Conservation (phyloP, 2,797 vertebrate genomes). For the Nannoperca australis region DNA sequence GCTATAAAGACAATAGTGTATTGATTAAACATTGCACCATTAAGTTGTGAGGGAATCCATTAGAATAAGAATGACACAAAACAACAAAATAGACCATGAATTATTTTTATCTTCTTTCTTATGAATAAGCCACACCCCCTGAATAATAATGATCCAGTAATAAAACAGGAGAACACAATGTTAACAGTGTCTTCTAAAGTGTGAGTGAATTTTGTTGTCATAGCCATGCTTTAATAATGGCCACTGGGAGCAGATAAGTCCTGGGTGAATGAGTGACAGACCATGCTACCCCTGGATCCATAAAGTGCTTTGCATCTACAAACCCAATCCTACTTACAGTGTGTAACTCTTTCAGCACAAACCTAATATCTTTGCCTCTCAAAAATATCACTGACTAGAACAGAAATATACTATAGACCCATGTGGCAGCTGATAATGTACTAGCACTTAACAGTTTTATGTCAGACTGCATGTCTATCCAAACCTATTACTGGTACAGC, state of each 20-base stretch:
- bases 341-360: constrained; percentile 9
- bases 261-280: neutral
- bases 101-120: constrained; percentile 2
- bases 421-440: constrained; percentile 21
- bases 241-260: neutral
- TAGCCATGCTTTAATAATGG: neutral
- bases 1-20: neutral
- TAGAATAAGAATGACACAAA: neutral
- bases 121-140: neutral
- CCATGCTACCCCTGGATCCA: neutral
- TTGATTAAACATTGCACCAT: constrained; percentile 8
- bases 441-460: constrained; percentile 24
- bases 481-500: constrained; percentile 43
- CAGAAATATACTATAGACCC: constrained; percentile 18
- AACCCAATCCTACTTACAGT: neutral
- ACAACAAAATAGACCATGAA: neutral
- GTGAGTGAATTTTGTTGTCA: neutral
- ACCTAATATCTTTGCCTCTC: neutral
- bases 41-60: neutral
- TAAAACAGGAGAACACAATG: constrained; percentile 1
- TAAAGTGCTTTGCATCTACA: constrained; percentile 26
- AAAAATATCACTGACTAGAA: constrained; percentile 19
- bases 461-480: constrained; percentile 40
- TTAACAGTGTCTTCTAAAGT: neutral
- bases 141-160: neutral